Base-by-base conservation (phyloP, 2,888 invertebrate species). In the Caenorhabditis sp. region DNA sequence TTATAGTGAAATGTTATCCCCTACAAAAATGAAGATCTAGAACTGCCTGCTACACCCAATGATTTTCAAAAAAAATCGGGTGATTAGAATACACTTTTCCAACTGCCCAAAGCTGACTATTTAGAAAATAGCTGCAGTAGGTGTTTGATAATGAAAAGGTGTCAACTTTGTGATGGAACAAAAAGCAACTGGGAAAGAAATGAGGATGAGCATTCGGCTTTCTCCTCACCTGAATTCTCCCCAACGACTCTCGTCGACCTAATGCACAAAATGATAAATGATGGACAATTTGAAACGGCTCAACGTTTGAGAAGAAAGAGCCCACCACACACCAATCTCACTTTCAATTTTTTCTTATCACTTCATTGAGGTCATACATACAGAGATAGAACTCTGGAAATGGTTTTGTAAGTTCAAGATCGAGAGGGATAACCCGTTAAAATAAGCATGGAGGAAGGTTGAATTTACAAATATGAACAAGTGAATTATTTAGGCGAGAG, bases 231-330 rank as follows among this genome's bases (percentile, higher is more conserved):
- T 68, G 54, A 38, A 56, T 31, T 54, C 54, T 26, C 26, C 26
- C 26, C 54, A 24, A 26, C 12, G 54, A 24, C 47, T 51, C 64
- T 28, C 31, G 16, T 44, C 56, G 28, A 69, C 61, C 54, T 77
- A 77, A 69, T 77, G 69, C 63, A 70, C 77, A 63, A 49, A 77
- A 77, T 77, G 77, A 77, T 77, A 70, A 70, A 77, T 77, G 61
- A 69, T 38, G 8, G 69, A 44, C 70, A 51, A 77, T 77, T 38
- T 77, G 54, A 69, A 44, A 77, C 69, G 77, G 22, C 64, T 63
- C 31, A 47, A 28, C 26, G 38, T 44, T 44, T 41, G 47, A 63
- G 41, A 28, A 44, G 44, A 63, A 28, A 35, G 35, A 35, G 19
- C 51, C 22, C 54, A n/a, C n/a, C n/a, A 68, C 24, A 38, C n/a